Percentiles rank a stretch among this genome's conserved stretches.
Conservation (phyloP, 2,888 invertebrate genomes). For the Plutella xylostella region DNA sequence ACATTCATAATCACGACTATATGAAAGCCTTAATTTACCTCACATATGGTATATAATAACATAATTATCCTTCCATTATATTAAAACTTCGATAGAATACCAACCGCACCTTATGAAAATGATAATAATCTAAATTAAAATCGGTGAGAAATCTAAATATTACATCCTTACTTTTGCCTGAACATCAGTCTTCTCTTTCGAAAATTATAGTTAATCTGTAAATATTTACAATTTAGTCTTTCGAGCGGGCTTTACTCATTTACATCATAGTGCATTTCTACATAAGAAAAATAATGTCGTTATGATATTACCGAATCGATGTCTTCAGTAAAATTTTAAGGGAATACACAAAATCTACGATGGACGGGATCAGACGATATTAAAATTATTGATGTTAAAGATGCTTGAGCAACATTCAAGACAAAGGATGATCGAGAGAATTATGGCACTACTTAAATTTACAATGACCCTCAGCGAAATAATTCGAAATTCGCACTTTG, state of each 20-base stretch:
- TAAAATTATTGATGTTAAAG: slow-evolving; percentile 17
- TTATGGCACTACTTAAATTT: slow-evolving; percentile 18
- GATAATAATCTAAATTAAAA: slow-evolving; percentile 50
- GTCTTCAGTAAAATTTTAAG: no score
- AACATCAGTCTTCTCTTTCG: slow-evolving; percentile 68
- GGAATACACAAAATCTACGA: slow-evolving; percentile 29
- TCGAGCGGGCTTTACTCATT: no score
- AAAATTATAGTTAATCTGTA: slow-evolving; percentile 43
- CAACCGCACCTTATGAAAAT: slow-evolving; percentile 27
- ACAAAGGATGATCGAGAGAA: no score
- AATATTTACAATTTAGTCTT: slow-evolving; percentile 46
- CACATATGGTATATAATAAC: not conserved
- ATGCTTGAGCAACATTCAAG: slow-evolving; percentile 47
- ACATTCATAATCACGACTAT: not conserved
- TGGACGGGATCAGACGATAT: slow-evolving; percentile 47
- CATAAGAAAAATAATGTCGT: no score
- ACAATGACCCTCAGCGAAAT: no score
- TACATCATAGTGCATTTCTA: no score
- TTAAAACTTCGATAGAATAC: no score
- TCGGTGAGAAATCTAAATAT: slow-evolving; percentile 50
- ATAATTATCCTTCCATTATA: no score
- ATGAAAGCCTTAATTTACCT: not conserved
- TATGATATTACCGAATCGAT: no score
- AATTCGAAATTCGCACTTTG: no score
- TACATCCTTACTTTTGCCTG: slow-evolving; percentile 33